These are phyloP conservation scores for Leucania comma DNA, from an alignment of 2,888 invertebrate species.

Conservation along the genomic window DNA sequence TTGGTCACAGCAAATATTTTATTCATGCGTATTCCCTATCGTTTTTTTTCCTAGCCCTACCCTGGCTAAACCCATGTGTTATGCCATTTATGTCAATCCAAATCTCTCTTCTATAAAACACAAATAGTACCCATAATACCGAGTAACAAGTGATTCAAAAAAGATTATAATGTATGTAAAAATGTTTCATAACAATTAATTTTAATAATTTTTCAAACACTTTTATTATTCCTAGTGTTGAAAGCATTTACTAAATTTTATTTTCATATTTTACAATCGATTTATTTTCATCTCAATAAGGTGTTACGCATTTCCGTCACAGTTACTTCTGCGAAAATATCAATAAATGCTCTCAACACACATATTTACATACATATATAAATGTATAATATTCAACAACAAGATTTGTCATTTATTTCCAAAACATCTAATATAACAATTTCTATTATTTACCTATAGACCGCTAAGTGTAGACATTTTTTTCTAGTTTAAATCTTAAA, in stretches of 20 bases:
- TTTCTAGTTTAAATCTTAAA: slow-evolving; percentile 67
- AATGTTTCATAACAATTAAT: slow-evolving; percentile 72
- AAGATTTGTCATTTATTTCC: slow-evolving; percentile 76
- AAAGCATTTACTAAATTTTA: slow-evolving; percentile 61
- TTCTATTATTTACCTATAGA: slow-evolving; percentile 75
- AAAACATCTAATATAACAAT: slow-evolving; percentile 84
- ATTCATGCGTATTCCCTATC: too few species aligned
- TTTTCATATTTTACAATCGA: slow-evolving; percentile 9
- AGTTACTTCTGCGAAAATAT: slow-evolving; percentile 17
- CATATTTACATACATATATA: slow-evolving; percentile 53
- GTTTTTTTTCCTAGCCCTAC: neutral
- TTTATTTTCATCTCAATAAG: slow-evolving; percentile 10
- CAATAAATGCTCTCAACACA: slow-evolving; percentile 56
- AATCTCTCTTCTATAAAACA: slow-evolving; percentile 20
- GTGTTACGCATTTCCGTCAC: slow-evolving; percentile 7
- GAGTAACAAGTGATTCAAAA: slow-evolving; percentile 72
- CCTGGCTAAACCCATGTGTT: slow-evolving; percentile 39
- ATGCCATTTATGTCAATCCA: slow-evolving; percentile 24
- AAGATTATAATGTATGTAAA: slow-evolving; percentile 68
- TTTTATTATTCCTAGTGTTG: slow-evolving; percentile 46
- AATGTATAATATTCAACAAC: slow-evolving; percentile 77
- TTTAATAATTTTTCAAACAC: slow-evolving; percentile 64
- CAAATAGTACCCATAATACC: slow-evolving; percentile 58
- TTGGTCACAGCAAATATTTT: neutral
- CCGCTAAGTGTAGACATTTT: slow-evolving; percentile 70